Base-by-base conservation (phyloP, 2,797 vertebrate genomes). In the Sphenopsis melanotis region DNA sequence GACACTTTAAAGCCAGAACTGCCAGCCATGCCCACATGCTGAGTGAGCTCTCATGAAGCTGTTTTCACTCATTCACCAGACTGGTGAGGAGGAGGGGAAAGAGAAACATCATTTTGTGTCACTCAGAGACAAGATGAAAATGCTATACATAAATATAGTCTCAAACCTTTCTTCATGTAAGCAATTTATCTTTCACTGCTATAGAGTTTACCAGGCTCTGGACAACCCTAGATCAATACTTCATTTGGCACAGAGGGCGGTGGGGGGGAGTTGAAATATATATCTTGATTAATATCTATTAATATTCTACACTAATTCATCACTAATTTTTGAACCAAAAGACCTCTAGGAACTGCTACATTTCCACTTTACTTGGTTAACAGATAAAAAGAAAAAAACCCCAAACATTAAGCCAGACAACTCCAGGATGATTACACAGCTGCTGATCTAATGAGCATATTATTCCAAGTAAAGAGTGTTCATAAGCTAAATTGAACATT, bases 71-170 rank as follows among this genome's bases (percentile, higher is more conserved):
- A 32, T 24, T 16, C n/a, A 39, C 49, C 14, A 18, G 13, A 52
- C 5, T 12, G 8, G 20, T 5, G 32, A 27, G n/a, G 9, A 27
- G 9, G 2, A 9, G 3, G 1, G 6, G 20, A 10, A 39, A 14
- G 8, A 66, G 12, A 39, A 75, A 64, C 7, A 50, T 37, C 11
- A 34, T 55, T 71, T 84, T 84, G 12, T 9, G 2, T 47, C 68
- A 46, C 36, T 60, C 65, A 50, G 26, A 79, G 6, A 14, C 6
- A 79, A 79, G 6, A 59, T 34, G 7, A 71, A 89, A 72, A 23
- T 50, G 20, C 10, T 30, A 46, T 12, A 83, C 5, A 20, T 34
- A 57, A 70, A 46, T 42, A 64, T 18, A 47, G 49, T 70, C 32
- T 63, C 29, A 52, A 46, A 17, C 41, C 41, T 41, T 41, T 41